These are phyloP conservation scores for Myotis planiceps DNA, from an alignment of 2,797 vertebrate species.

Conservation along the genomic window DNA sequence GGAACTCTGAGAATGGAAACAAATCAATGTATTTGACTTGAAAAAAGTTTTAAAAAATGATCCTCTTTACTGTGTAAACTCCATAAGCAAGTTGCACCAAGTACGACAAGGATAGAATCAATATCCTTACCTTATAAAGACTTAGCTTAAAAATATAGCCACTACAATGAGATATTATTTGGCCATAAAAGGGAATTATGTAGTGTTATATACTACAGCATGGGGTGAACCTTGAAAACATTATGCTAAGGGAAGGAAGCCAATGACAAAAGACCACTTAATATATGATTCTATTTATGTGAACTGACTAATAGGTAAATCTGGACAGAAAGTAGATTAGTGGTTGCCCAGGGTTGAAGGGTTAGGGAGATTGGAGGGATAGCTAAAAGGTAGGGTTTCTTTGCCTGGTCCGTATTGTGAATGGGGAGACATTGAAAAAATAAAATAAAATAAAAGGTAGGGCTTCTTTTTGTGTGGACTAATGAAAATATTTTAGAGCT, in stretches of 20 bases:
- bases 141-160: background rate
- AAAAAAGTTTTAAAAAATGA: background rate
- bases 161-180: background rate
- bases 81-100: background rate
- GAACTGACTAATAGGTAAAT: background rate
- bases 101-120: background rate
- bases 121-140: background rate
- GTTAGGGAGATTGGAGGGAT: background rate
- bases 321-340: background rate
- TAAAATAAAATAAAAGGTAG: background rate
- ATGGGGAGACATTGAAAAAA: too few species aligned
- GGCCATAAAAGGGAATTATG: background rate
- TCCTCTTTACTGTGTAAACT: background rate
- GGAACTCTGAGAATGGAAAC: background rate
- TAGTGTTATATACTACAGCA: background rate
- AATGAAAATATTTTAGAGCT: background rate
- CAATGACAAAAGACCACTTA: background rate
- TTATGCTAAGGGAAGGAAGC: background rate
- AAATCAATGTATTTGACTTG: background rate
- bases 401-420: background rate
- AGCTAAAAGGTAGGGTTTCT: background rate
- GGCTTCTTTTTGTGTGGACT: background rate
- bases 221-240: background rate
- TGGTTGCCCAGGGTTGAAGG: background rate
- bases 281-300: background rate